Base-by-base conservation (phyloP, 92 coral and sea anemone species). In the Hydrozoanthus gracilis region DNA sequence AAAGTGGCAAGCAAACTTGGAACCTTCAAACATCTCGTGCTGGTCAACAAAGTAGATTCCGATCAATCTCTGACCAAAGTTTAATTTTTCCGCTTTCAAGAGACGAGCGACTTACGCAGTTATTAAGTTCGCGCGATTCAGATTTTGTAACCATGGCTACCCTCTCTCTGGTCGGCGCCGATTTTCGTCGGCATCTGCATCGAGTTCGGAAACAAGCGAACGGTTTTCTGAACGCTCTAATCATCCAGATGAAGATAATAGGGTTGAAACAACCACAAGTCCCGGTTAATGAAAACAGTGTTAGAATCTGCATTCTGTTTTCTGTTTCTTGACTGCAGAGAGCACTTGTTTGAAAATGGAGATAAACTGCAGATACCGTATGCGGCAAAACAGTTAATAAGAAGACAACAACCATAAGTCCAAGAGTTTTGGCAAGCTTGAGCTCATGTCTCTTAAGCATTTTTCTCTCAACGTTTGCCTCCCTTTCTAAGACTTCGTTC, bases 261-360 rank as follows among this genome's bases (percentile, higher is more conserved):
- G 85, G 85, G 14, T 80, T 80, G 47, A 80, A 35, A 18, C 74
- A 80, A 35, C 85, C 85, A 18, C 85, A 80, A 48, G 73, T 62
- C 17, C 85, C 85, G 14, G 14, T 46, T 80, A 70, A 80, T 6
- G 85, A 52, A 65, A 80, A 13, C 16, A 80, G 5, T 46, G 66
- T 65, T 9, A 80, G 10, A 49, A 80, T 64, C 49, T 46, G 85
- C 85, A 80, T 80, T 51, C 85, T 49, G 13, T 80, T 67, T 39
- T 14, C 27, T 4, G 85, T 80, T 18, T 65, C 85, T 10, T 10
- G 51, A 2, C 13, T 16, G 44, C 64, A 80, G 10, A 80, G 85
- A 14, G 44, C 6, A 3, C 17, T 74, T 50, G 85, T 46, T 52
- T 80, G 72, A 65, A 80, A 80, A 49, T 80, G 85, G 8, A 80